Conservation (phyloP, 2,113 vertebrate species). For the Chaenocephalus aceratus region DNA sequence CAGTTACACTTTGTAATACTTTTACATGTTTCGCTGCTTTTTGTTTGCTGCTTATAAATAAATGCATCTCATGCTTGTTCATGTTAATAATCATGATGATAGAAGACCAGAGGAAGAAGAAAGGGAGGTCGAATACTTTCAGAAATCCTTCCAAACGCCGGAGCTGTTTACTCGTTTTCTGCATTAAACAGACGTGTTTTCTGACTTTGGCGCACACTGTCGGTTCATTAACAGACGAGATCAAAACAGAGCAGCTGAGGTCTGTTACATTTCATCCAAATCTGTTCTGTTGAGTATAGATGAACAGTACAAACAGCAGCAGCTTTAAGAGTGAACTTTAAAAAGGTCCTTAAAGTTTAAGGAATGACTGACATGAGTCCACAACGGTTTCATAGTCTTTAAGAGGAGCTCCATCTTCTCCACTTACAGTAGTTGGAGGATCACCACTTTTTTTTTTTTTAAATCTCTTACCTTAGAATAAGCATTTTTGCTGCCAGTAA, state of each 20-base stretch:
- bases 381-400: slow-evolving; percentile 71
- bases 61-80: slow-evolving; percentile 98
- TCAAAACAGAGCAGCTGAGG: slow-evolving; percentile 53
- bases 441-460: neutral
- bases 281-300: too few relatives aligned
- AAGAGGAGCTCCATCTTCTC: slow-evolving; percentile 75
- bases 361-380: slow-evolving; percentile 3
- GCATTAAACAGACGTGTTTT: slow-evolving; percentile 17
- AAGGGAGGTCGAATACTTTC: slow-evolving; percentile 45
- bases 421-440: neutral
- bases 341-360: neutral
- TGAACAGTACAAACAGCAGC: slow-evolving; percentile 92
- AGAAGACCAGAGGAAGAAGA: slow-evolving; percentile 87
- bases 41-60: slow-evolving; percentile 88
- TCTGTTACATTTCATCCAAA: slow-evolving; percentile 26
- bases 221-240: slow-evolving; percentile 40
- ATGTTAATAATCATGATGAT: slow-evolving; percentile 84
- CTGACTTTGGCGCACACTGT: slow-evolving; percentile 43
- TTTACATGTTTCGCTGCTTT: slow-evolving; percentile 54
- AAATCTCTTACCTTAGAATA: slow-evolving; percentile 26
- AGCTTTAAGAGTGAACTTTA: slow-evolving; percentile 88
- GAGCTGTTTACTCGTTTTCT: slow-evolving; percentile 37
- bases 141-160: slow-evolving; percentile 60
- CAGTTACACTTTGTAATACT: slow-evolving; percentile 80
- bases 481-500: slow-evolving; percentile 15